These are phyloP conservation scores for Aurelia sp. DNA, from an alignment of 30 jellyfish, hydroid and myxozoan species.

Conservation along the genomic window DNA sequence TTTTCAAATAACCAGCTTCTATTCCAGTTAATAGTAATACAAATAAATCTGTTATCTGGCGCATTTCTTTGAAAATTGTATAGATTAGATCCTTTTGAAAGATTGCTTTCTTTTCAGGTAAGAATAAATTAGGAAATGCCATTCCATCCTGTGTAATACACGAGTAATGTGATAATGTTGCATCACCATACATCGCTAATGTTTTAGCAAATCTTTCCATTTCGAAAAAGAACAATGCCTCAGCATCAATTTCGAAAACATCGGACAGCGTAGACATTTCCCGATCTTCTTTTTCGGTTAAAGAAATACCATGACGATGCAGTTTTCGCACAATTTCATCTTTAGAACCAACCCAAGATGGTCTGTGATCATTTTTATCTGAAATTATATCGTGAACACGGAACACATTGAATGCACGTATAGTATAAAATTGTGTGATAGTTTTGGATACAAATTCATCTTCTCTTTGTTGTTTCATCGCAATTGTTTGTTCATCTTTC, in stretches of 20 bases:
- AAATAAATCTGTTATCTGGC: slow-evolving; percentile 77
- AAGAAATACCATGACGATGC: slow-evolving; percentile 77
- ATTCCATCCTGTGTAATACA: slow-evolving; percentile 90
- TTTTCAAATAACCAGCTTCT: slow-evolving; percentile 72
- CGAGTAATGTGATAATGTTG: slow-evolving; percentile 48
- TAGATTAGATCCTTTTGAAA: slow-evolving; percentile 75
- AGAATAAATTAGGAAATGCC: slow-evolving; percentile 80
- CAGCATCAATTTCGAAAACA: slow-evolving; percentile 90
- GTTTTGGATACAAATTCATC: slow-evolving; percentile 86
- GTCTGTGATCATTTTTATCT: slow-evolving; percentile 86
- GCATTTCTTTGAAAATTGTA: slow-evolving; percentile 82
- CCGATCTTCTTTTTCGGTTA: slow-evolving; percentile 80
- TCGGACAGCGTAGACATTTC: slow-evolving; percentile 67
- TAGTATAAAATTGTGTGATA: slow-evolving; percentile 71
- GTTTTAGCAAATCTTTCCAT: slow-evolving; percentile 90
- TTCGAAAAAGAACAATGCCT: slow-evolving; percentile 86
- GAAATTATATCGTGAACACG: slow-evolving; percentile 70
- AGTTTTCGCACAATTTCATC: slow-evolving; percentile 62
- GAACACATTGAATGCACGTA: slow-evolving; percentile 84
- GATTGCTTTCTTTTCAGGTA: slow-evolving; percentile 62
- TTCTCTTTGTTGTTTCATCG: slow-evolving; percentile 71
- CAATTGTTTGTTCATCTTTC: slow-evolving; percentile 66
- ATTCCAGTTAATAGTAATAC: slow-evolving; percentile 89
- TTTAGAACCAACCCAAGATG: slow-evolving; percentile 86
- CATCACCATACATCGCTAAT: slow-evolving; percentile 76